A percentile compares a stretch with the other conserved stretches of the same genome.
Conservation (phyloP, 2,113 vertebrate species). For the Gavia stellata region DNA sequence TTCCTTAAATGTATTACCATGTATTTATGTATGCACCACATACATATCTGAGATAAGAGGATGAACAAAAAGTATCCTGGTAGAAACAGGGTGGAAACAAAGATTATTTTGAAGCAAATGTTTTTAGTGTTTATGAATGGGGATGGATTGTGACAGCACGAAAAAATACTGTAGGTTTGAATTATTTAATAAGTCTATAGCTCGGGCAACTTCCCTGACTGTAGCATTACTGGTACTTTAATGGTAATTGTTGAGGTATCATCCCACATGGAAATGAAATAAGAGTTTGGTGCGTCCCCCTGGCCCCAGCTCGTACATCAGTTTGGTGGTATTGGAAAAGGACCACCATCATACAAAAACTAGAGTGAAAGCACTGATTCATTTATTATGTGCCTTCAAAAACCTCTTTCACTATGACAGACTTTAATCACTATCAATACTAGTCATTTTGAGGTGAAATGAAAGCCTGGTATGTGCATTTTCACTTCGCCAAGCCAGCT, state of each 20-base stretch:
- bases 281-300: too few relatives aligned
- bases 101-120: background rate
- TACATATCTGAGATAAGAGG: slow-evolving; percentile 6
- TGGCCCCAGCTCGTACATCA: rapidly evolving
- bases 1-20: background rate
- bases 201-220: background rate
- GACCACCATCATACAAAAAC: background rate
- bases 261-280: background rate
- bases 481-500: background rate
- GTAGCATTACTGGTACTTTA: background rate
- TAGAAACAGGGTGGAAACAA: background rate
- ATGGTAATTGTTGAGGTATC: background rate
- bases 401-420: background rate
- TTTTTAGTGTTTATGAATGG: background rate
- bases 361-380: background rate
- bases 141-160: background rate
- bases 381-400: background rate
- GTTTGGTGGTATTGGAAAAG: background rate
- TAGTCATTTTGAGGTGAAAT: background rate
- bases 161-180: background rate
- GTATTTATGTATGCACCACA: background rate
- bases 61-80: slow-evolving; percentile 8
- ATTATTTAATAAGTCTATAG: background rate
- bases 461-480: background rate
- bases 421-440: background rate